These are phyloP conservation scores for Scotopteryx bipunctaria DNA, from an alignment of 2,888 invertebrate genomes.

Conservation along the genomic window DNA sequence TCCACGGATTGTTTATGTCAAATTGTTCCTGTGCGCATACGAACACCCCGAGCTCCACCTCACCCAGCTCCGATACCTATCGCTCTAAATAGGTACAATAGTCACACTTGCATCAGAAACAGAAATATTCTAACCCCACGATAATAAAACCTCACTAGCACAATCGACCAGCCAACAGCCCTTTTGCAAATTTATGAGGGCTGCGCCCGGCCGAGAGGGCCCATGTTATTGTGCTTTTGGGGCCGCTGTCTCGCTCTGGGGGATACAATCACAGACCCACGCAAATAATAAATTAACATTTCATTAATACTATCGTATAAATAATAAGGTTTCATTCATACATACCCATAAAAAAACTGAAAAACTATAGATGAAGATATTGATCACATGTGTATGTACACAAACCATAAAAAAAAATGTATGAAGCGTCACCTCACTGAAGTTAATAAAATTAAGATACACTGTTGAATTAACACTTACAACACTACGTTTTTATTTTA, in stretches of 20 bases:
- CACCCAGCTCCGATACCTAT: background rate
- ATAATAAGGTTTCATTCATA: constrained; percentile 62
- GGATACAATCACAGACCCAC: constrained; percentile 45
- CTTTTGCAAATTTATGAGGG: constrained; percentile 35
- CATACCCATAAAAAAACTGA: constrained; percentile 64
- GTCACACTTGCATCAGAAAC: constrained; percentile 12
- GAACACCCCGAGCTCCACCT: constrained; percentile 11
- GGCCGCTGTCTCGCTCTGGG: constrained; percentile 55
- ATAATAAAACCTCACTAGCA: constrained; percentile 59
- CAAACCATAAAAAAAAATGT: constrained; percentile 46
- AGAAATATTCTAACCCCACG: constrained; percentile 56
- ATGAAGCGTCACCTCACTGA: constrained; percentile 29
- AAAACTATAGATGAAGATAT: constrained; percentile 58
- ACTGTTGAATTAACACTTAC: constrained; percentile 3
- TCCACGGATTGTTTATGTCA: background rate
- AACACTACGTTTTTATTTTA: constrained; percentile 14
- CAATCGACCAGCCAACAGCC: constrained; percentile 34
- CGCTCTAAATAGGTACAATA: constrained; percentile 2
- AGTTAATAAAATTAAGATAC: constrained; percentile 21
- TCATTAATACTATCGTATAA: constrained; percentile 29
- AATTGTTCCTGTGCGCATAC: constrained; percentile 5
- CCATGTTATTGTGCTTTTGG: constrained; percentile 39
- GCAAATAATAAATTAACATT: constrained; percentile 34
- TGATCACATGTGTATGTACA: constrained; percentile 74
- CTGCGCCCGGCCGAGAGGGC: constrained; percentile 26